Base-by-base conservation (phyloP, 92 coral and sea anemone species). In the Actinernus sp. region DNA sequence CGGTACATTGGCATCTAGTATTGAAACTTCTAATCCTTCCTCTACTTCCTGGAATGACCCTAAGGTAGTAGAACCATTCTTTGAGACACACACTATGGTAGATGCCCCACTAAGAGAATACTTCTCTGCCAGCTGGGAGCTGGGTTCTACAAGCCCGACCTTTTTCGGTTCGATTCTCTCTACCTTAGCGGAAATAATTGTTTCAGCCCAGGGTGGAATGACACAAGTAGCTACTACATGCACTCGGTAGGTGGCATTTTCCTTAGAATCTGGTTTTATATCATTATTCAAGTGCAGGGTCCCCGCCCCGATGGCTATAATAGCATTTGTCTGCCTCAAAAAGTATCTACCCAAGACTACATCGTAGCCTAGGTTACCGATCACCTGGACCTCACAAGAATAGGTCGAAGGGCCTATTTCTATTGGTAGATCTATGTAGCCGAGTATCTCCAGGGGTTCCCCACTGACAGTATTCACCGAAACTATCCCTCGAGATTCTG, bases 121-220 rank as follows among this genome's bases (percentile, higher is more conserved):
- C 1, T 74, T 68, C 0, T 68, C 71, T 1, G 70, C 51, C 21
- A 87, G 46, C 4, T 19, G 14, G 2, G 46, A 30, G 29, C 31
- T 58, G 0, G 88, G 63, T 59, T 87, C 93, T 0, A 87, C 31
- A 1, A 82, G 45, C 0, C 93, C 85, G 10, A 38, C 63, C 8
- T 50, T 52, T 8, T 68, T 64, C n/a, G 75, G 39, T 2, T 31
- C 52, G 3, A 57, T 9, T 28, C 28, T 17, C 2, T 43, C 21
- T 2, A 51, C n/a, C 36, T 59, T 71, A 19, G 75, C 92, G 1
- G 81, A 81, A 32, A 85, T 18, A 0, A 85, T 22, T 4, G 76
- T 34, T 33, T 85, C 92, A 0, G 92, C 63, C 4, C 21, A 44
- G 0, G 88, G 93, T 1, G 88, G 78, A 2, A 82, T 21, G 6